These are phyloP conservation scores for Sphaerophoria taeniata DNA, from an alignment of 2,888 invertebrate genomes.

Conservation along the genomic window DNA sequence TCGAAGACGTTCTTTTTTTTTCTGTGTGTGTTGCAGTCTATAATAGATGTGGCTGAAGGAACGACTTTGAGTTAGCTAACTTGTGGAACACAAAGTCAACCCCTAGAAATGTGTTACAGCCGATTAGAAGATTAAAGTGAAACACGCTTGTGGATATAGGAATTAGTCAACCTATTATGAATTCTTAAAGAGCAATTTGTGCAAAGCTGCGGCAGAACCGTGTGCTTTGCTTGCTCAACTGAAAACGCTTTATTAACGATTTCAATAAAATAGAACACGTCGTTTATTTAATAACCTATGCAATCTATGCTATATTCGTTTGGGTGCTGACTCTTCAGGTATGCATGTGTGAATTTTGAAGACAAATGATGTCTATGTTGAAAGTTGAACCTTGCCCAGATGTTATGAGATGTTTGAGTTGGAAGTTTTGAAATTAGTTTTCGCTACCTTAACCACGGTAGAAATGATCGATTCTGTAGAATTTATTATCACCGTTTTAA, in stretches of 20 bases:
- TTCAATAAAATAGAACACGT: conserved; percentile 27
- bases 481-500: too few relatives aligned
- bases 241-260: background rate
- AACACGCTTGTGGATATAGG: conserved; percentile 41
- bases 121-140: conserved; percentile 69
- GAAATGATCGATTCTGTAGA: too few relatives aligned
- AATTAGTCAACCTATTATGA: conserved; percentile 48
- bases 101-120: conserved; percentile 41
- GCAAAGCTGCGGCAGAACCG: conserved; percentile 2
- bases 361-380: conserved; percentile 38
- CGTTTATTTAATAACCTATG: conserved; percentile 38
- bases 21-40: background rate
- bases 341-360: conserved; percentile 10
- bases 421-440: too few relatives aligned
- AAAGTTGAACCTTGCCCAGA: conserved; percentile 7
- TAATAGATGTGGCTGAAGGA: background rate
- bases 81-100: conserved; percentile 45
- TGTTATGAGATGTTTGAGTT: background rate
- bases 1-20: background rate
- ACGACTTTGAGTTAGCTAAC: conserved; percentile 6
- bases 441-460: too few relatives aligned
- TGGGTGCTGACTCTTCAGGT: background rate
- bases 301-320: background rate
- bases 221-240: background rate
- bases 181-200: conserved; percentile 48